Conservation (phyloP, 2,113 vertebrate species). For the Sorex fumeus region DNA sequence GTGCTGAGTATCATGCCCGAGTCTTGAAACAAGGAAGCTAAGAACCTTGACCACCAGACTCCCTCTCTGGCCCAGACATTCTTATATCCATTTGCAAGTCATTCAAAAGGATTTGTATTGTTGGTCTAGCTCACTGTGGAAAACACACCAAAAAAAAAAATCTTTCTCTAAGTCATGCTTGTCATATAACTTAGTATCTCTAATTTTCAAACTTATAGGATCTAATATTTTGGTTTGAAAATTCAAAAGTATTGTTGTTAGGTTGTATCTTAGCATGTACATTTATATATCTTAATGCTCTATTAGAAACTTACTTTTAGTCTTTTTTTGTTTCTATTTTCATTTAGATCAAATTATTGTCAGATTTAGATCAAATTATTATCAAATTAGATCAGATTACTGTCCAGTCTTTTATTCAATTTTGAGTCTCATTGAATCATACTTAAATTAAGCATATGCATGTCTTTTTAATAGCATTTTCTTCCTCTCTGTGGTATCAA, state of each 20-base stretch:
- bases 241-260: not conserved
- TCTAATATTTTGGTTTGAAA: not conserved
- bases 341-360: not conserved
- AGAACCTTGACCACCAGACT: no score
- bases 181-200: not conserved
- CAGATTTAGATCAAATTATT: not conserved
- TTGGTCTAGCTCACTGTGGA: not conserved
- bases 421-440: slow-evolving; percentile 3
- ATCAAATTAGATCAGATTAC: not conserved
- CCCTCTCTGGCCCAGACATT: not conserved
- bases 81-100: not conserved
- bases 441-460: not conserved
- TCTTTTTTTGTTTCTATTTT: not conserved
- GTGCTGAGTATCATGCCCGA: no score
- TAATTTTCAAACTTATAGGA: not conserved
- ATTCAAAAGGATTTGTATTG: not conserved
- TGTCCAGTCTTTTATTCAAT: not conserved
- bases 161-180: not conserved
- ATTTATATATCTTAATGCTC: not conserved
- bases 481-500: not conserved
- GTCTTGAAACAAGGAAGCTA: no score
- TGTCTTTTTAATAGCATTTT: not conserved
- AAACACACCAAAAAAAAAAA: not conserved
- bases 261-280: not conserved
- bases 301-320: not conserved